Conservation (phyloP, 2,797 vertebrate genomes). For the Hydrolagus colliei region DNA sequence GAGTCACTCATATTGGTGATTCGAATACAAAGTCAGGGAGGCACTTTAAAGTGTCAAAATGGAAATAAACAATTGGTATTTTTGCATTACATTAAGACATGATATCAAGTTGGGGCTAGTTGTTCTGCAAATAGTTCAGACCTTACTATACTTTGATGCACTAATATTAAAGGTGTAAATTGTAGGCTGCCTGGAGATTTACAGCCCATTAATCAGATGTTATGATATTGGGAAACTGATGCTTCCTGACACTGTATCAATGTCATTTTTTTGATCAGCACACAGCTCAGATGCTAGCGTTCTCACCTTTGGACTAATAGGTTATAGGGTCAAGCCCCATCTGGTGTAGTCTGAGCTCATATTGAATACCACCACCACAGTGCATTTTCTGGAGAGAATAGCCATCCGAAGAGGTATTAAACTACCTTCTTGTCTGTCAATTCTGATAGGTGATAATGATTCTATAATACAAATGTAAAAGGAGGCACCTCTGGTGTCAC, state of each 20-base stretch:
- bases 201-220: too few relatives aligned
- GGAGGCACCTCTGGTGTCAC: background rate
- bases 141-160: too few relatives aligned
- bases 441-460: background rate
- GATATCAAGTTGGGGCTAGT: too few relatives aligned
- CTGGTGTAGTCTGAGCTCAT: conserved; percentile 5
- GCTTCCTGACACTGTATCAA: background rate
- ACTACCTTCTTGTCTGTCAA: background rate
- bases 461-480: background rate
- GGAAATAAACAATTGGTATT: too few relatives aligned
- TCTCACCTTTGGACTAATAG: background rate
- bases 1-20: too few relatives aligned
- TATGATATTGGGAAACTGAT: background rate
- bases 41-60: too few relatives aligned
- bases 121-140: too few relatives aligned
- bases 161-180: background rate
- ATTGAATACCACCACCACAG: background rate
- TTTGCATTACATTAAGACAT: too few relatives aligned
- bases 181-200: background rate
- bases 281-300: background rate
- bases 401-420: background rate
- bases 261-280: background rate
- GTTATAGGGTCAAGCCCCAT: background rate
- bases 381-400: background rate
- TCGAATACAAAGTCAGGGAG: too few relatives aligned